Evolutionary conservation across 2,888 invertebrate genomes (phyloP).

Genomic region (Synanthedon myopaeformis): DNA sequence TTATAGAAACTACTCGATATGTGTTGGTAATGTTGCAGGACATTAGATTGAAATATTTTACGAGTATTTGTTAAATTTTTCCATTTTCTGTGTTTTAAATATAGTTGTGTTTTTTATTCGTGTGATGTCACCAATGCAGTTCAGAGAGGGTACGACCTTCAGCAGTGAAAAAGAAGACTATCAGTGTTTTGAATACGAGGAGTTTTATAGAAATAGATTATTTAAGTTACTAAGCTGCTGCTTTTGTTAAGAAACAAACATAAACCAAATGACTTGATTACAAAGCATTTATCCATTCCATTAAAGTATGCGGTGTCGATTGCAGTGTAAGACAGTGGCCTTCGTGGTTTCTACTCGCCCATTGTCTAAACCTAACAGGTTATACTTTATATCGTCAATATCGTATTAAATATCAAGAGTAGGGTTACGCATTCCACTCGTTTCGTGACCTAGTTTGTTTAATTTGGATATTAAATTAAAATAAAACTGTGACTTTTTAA

Average conservation of each 20-base stretch:
- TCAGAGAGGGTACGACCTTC: too few relatives aligned
- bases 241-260: not conserved
- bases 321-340: conserved; percentile 17
- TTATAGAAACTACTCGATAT: too few relatives aligned
- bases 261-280: not conserved
- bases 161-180: too few relatives aligned
- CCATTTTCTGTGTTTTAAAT: too few relatives aligned
- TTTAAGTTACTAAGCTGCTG: not conserved
- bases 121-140: too few relatives aligned
- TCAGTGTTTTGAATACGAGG: not conserved
- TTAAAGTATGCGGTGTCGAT: conserved; percentile 5
- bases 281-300: not conserved
- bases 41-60: too few relatives aligned
- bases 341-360: conserved; percentile 15
- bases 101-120: too few relatives aligned
- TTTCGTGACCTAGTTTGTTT: not conserved
- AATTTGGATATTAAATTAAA: not conserved
- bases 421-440: not conserved
- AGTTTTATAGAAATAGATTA: not conserved
- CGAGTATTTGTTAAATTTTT: too few relatives aligned
- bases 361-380: conserved; percentile 14
- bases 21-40: too few relatives aligned
- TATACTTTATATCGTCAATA: not conserved
- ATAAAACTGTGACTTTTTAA: too few relatives aligned
- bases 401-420: not conserved